Evolutionary conservation across 2,888 invertebrate species (phyloP), one percentile per base, ranked within the genome.

Genomic region (Oscheius sp.): DNA sequence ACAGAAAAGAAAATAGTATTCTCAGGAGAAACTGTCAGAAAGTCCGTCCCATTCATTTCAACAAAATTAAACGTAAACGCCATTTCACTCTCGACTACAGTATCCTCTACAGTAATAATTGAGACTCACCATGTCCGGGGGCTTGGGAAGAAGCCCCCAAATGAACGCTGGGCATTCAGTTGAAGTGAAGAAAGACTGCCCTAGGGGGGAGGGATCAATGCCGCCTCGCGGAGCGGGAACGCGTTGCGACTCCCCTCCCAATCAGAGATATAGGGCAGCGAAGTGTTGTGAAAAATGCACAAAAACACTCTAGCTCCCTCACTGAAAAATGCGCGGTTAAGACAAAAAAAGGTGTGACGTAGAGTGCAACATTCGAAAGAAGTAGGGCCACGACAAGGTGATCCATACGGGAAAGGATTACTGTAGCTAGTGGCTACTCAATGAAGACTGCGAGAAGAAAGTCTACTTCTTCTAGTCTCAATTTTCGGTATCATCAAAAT

Each of bases 221-320:
- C 71, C 74, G 69, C 74, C 59, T 61, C 76, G 72, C 74, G 72
- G 61, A 73, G 63, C 70, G 71, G 55, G 59, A 64, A 64, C 71
- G 72, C 35, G 72, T 52, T 64, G 74, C 66, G 73, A 69, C 63
- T 69, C 63, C 73, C 64, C n/a, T n/a, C 73, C 76, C 73, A 74
- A 74, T 76, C 73, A 71, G 73, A 74, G n/a, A n/a, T n/a, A 63
- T 61, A 69, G 72, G 18, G 61, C 53, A 69, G 69, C 27, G 68
- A 41, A 68, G 16, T 55, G 74, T 70, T 52, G 68, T 49, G 58
- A 55, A 53, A 25, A 66, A 29, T 43, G 41, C 43, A 61, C 21
- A 61, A 29, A 69, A 72, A 61, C 69, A 75, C 66, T 66, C 43
- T 43, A 49, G n/a, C 18, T 21, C 23, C 43, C 41, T 21, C 18